phyloP scores from a whole-genome alignment of 2,888 invertebrate species.

The Prosopocoilus inquinatus region DNA sequence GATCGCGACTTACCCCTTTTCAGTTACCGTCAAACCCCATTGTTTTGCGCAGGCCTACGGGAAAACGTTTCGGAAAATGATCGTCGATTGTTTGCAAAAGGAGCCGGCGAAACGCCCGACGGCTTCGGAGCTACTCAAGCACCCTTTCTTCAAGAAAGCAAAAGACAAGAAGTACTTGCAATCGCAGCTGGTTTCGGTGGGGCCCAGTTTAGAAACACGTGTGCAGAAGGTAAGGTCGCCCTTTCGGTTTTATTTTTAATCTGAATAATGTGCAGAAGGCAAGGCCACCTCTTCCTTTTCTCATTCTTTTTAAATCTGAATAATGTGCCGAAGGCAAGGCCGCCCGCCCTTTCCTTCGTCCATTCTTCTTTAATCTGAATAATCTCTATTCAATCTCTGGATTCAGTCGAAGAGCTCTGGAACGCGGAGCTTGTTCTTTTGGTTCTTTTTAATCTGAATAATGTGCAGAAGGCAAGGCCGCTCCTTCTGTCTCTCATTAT shows the following conservation, averaged over 20 bases:
- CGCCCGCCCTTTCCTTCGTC: no score
- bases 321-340: no score
- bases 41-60: conserved; percentile 68
- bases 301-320: no score
- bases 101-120: conserved; percentile 93
- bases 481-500: no score
- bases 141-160: conserved; percentile 97
- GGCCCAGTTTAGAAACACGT: conserved; percentile 85
- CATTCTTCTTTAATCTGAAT: no score
- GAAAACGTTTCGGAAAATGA: conserved; percentile 96
- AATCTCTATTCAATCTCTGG: no score
- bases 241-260: not conserved
- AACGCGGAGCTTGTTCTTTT: no score
- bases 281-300: no score
- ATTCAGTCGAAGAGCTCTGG: no score
- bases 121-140: conserved; percentile 92
- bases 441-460: no score
- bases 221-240: conserved; percentile 73
- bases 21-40: not conserved
- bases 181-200: conserved; percentile 79
- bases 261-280: no score
- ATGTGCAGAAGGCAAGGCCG: no score
- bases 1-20: not conserved
- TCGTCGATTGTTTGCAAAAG: conserved; percentile 94
- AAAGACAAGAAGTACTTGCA: conserved; percentile 89